Base-by-base conservation (phyloP, 2,888 invertebrate genomes). In the Athrips mouffetella region DNA sequence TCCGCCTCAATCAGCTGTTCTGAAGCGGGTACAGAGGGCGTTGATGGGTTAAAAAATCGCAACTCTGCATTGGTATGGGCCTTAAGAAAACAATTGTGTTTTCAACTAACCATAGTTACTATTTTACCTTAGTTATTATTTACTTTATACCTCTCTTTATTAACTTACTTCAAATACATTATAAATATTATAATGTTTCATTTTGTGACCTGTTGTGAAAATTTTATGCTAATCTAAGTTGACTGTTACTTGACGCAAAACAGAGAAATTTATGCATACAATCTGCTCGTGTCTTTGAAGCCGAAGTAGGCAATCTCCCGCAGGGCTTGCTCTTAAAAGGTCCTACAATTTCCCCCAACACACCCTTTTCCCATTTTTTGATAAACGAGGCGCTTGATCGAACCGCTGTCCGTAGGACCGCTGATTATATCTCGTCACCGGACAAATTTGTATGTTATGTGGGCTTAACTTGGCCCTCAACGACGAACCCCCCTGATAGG, bases 401-500 rank as follows among this genome's bases (percentile, higher is more conserved):
- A 67, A 70, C 73, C 70, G 64, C 65, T 70, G 71, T 67, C 70
- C 70, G 63, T 60, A 71, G 67, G 73, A 67, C 57, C 47, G 61
- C 73, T 73, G 85, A 85, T 83, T 77, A 78, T 77, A 84, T 85
- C 84, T 80, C 71, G 74, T 78, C 76, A 68, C 64, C 63, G 73
- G 80, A 84, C 84, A 83, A 83, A 85, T 85, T 83, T 78, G 76
- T 75, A 67, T 75, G 71, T 73, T 75, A 78, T 73, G 68, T 68
- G 62, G 73, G 70, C 67, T 74, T 68, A 67, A 58, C 55, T 63
- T 57, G 58, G 62, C 40, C 50, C 53, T 49, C 51, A 27, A 51
- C 37, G 68, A 68, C 66, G 70, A 73, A 66, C 67, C 67, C 62
- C 60, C 63, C 58, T 54, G 59, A 51, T 53, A 51, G 49, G 63